These are phyloP conservation scores for Sthenelais limicola DNA, from an alignment of 2,888 invertebrate species.

Conservation along the genomic window DNA sequence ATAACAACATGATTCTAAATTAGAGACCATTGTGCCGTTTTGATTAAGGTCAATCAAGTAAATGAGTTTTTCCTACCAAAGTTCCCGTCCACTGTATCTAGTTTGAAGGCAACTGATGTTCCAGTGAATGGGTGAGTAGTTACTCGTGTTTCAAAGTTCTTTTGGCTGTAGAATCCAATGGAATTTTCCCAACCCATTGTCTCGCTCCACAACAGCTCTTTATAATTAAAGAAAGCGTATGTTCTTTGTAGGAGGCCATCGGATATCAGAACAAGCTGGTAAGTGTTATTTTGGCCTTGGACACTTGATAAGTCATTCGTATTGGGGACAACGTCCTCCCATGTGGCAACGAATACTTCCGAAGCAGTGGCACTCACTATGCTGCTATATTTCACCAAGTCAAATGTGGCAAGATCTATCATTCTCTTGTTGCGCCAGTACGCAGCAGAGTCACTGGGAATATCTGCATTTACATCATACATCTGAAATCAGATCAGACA, in stretches of 20 bases:
- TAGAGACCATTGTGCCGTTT: no score
- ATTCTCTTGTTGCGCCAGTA: not conserved
- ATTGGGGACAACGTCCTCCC: not conserved
- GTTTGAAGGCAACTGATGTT: not conserved
- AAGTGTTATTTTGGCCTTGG: slow-evolving; percentile 17
- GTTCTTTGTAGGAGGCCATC: slow-evolving; percentile 4
- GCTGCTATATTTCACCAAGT: slow-evolving; percentile 3
- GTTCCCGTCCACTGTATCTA: not conserved
- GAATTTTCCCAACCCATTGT: not conserved
- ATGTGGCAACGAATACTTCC: not conserved
- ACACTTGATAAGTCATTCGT: not conserved
- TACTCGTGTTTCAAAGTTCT: not conserved
- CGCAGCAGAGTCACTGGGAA: not conserved
- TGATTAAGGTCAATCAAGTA: not conserved
- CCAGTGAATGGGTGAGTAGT: not conserved
- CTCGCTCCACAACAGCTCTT: not conserved
- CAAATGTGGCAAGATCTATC: not conserved
- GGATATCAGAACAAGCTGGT: slow-evolving; percentile 5
- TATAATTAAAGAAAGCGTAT: slow-evolving; percentile 9
- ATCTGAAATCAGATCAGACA: slow-evolving; percentile 2
- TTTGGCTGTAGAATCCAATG: slow-evolving; percentile 7
- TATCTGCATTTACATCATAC: slow-evolving; percentile 13
- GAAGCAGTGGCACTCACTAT: not conserved
- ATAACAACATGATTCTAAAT: no score
- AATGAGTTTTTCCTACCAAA: not conserved